A percentile compares a stretch with the other conserved stretches of the same genome.
Evolutionary conservation across 2,797 vertebrate genomes (phyloP).

Genomic region (Florisuga fusca): DNA sequence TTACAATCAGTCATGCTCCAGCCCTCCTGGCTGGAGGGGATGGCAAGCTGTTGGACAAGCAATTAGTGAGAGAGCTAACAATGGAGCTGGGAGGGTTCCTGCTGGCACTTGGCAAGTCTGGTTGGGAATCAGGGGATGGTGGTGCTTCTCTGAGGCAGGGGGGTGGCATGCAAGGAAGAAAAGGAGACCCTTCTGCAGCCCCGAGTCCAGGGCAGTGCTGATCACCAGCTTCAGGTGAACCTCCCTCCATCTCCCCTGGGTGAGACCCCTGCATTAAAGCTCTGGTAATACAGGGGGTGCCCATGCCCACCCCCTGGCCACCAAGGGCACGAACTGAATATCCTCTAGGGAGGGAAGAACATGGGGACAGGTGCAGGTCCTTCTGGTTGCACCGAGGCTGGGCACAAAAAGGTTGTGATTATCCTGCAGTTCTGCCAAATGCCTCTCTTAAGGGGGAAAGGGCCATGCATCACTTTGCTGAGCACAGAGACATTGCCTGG

Average conservation of each 20-base stretch:
- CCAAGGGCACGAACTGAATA: rapidly evolving
- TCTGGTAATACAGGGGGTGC: neutral
- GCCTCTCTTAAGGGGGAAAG: neutral
- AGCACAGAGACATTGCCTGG: neutral
- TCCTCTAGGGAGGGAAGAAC: neutral
- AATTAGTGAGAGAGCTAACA: neutral
- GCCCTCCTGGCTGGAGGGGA: neutral
- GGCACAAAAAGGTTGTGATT: rapidly evolving
- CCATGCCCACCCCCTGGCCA: rapidly evolving
- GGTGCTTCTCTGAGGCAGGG: neutral
- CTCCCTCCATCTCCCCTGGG: rapidly evolving
- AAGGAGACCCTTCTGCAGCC: neutral
- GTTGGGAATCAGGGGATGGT: neutral
- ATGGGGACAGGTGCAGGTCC: neutral
- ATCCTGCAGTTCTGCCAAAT: neutral
- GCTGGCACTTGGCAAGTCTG: neutral
- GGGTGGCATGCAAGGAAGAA: neutral
- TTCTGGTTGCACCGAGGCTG: neutral
- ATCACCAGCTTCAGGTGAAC: neutral
- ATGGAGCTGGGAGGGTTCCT: neutral
- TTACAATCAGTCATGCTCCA: rapidly evolving
- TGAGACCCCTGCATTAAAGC: neutral
- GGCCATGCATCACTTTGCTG: rapidly evolving
- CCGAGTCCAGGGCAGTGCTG: rapidly evolving
- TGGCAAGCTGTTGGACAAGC: neutral